A percentile compares a stretch with the other conserved stretches of the same genome.
These are phyloP conservation scores for Oxystoma pomonae DNA, from an alignment of 2,888 invertebrate genomes.

Conservation along the genomic window DNA sequence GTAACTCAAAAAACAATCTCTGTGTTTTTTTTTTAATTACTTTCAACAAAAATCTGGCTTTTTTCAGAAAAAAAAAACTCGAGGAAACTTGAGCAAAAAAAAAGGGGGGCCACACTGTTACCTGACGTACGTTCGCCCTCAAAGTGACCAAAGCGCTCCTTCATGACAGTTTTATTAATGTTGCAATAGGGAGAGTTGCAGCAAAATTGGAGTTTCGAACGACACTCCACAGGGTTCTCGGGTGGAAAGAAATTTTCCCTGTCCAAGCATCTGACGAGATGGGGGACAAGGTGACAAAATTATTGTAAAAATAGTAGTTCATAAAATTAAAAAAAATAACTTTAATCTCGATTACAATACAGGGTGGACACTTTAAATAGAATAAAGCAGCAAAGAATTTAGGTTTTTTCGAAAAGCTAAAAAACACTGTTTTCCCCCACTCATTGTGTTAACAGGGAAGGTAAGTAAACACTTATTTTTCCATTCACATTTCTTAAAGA, in stretches of 20 bases:
- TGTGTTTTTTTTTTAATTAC: too few relatives aligned
- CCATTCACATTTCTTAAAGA: too few relatives aligned
- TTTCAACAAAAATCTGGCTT: not conserved
- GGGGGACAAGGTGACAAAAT: not conserved
- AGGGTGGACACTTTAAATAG: too few relatives aligned
- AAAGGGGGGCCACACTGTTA: not conserved
- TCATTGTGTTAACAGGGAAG: too few relatives aligned
- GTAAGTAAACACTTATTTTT: too few relatives aligned
- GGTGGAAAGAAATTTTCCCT: constrained; percentile 54
- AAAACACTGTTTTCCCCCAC: too few relatives aligned
- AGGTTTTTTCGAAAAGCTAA: too few relatives aligned
- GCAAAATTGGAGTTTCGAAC: constrained; percentile 37
- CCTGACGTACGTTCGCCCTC: not conserved
- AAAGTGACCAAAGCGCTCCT: not conserved
- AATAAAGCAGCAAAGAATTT: too few relatives aligned
- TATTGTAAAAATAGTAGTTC: not conserved
- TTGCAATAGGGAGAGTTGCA: constrained; percentile 59
- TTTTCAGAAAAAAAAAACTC: not conserved
- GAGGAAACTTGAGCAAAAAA: not conserved
- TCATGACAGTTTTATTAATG: not conserved
- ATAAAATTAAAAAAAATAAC: not conserved
- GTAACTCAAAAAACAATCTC: too few relatives aligned
- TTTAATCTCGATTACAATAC: too few relatives aligned
- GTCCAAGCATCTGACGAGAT: constrained; percentile 41
- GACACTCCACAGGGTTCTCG: constrained; percentile 52